Evolutionary conservation across 2,797 vertebrate genomes (phyloP).

Genomic region (Scomberomorus guttatus): DNA sequence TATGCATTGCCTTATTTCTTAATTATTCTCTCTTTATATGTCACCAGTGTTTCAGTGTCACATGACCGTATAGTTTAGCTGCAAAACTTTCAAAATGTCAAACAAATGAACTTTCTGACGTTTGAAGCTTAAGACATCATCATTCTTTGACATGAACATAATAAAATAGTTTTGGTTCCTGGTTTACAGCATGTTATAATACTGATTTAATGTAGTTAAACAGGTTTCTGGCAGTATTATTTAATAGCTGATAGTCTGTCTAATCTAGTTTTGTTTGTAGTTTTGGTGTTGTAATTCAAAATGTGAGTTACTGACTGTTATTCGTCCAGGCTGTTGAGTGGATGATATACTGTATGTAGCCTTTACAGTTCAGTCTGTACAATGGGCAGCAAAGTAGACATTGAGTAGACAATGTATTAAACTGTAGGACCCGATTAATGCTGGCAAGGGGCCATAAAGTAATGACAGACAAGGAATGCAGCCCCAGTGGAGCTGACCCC

Average conservation of each 20-base stretch:
- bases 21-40: too few relatives aligned
- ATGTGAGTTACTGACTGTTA: not conserved
- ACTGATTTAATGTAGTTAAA: too few relatives aligned
- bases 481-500: constrained; percentile 58
- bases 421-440: constrained; percentile 42
- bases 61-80: too few relatives aligned
- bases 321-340: not conserved
- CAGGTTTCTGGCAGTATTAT: too few relatives aligned
- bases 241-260: not conserved
- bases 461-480: constrained; percentile 78
- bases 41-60: too few relatives aligned
- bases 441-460: constrained; percentile 72
- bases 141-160: too few relatives aligned
- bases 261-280: not conserved
- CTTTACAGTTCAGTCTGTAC: not conserved
- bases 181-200: too few relatives aligned
- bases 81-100: too few relatives aligned
- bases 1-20: too few relatives aligned
- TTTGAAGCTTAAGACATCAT: too few relatives aligned
- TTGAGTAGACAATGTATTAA: constrained; percentile 57
- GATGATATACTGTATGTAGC: not conserved
- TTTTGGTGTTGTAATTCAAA: not conserved
- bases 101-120: too few relatives aligned
- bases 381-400: constrained; percentile 39
- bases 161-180: too few relatives aligned